Base-by-base conservation (phyloP, 1,140 invertebrate genomes). In the Heliothis virescens region DNA sequence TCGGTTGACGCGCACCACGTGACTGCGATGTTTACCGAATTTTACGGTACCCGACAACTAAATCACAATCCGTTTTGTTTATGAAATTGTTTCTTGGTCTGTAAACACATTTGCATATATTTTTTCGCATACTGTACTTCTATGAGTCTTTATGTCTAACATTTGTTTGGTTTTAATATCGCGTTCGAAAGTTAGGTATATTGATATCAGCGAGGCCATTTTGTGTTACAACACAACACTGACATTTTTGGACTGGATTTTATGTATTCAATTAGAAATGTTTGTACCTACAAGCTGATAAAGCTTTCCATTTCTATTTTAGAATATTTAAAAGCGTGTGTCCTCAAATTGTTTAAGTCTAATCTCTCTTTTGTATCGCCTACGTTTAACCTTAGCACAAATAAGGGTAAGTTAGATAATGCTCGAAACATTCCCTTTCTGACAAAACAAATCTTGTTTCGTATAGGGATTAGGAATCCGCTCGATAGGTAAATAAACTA, bases 401-500 rank as follows among this genome's bases (percentile, higher is more conserved):
- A 67, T 16, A 48, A 67, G 48, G 41, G 16, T 11, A 21, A 11
- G 41, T 67, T 67, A 18, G 11, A 16, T 48, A 67, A 48, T 21
- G 18, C 15, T 34, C 50, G 13, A 26, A 59, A 15, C 34, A 50
- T 59, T 29, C 16, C 21, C 67, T 63, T 47, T 18, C 29, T 67
- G 13, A 78, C 48, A 59, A 48, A 77, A 75, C 34, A 72, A 80
- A 81, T 79, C 47, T 79, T 78, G 59, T 77, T 71, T 72, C 55
- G 55, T 53, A 59, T n/a, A 62, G 34, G 63, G 69, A 82, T 82
- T 83, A 76, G 67, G 62, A 60, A 73, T 81, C 60, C 79, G 57
- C 79, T 74, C 67, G 77, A 75, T 82, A 53, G 73, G 77, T 87
- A 85, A 83, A 87, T 85, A 83, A 85, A 85, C 79, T 85, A 83